phyloP scores from a whole-genome alignment of 2,113 vertebrate genomes.

The Eurypyga helias region DNA sequence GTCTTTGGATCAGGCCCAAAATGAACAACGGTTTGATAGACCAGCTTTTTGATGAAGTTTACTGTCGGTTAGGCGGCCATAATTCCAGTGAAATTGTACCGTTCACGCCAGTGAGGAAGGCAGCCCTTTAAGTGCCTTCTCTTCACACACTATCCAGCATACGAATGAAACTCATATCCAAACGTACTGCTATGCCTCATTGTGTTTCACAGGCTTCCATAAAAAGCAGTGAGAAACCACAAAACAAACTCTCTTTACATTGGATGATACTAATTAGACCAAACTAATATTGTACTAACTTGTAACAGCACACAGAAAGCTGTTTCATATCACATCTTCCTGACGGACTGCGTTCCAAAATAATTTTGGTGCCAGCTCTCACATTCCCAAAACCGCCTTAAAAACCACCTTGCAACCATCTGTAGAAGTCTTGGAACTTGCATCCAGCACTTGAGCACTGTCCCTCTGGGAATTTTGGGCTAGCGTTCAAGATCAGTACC shows the following conservation, averaged over 20 bases:
- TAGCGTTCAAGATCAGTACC: neutral
- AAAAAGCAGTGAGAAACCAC: neutral
- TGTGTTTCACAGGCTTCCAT: neutral
- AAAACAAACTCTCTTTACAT: neutral
- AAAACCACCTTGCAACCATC: conserved; percentile 55
- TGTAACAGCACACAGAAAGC: neutral
- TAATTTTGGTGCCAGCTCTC: conserved; percentile 33
- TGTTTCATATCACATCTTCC: conserved; percentile 16
- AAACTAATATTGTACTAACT: neutral
- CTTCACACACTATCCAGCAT: neutral
- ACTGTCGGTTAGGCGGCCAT: neutral
- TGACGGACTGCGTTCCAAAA: neutral
- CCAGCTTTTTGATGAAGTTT: neutral
- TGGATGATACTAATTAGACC: neutral
- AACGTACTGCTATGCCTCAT: neutral
- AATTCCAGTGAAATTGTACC: neutral
- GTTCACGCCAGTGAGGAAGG: neutral
- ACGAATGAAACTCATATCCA: neutral
- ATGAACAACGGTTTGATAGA: neutral
- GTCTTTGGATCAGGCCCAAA: neutral
- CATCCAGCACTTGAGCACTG: neutral
- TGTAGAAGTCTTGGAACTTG: neutral
- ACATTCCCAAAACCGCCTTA: conserved; percentile 25
- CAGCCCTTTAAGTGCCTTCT: neutral
- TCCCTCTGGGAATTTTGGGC: neutral